phyloP scores from a whole-genome alignment of 2,888 invertebrate genomes.

The Dolichomitus sp. region DNA sequence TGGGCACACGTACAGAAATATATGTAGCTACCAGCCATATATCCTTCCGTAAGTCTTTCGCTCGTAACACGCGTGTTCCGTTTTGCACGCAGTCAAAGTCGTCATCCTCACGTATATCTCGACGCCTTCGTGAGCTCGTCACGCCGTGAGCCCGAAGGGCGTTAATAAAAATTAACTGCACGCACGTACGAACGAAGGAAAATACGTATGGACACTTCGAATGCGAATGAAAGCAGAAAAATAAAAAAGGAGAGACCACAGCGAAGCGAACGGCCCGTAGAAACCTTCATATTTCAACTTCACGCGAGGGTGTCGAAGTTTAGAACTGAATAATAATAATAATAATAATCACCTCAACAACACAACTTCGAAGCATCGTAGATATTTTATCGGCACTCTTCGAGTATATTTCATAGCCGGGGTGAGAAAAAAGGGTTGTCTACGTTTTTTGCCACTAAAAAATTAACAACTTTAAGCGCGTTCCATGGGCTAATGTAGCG shows the following conservation, averaged over 20 bases:
- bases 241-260: background rate
- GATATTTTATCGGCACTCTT: slow-evolving; percentile 21
- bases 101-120: background rate
- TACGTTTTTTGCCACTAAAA: slow-evolving; percentile 9
- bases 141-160: slow-evolving; percentile 4
- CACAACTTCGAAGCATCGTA: slow-evolving; percentile 15
- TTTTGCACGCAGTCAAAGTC: slow-evolving; percentile 30
- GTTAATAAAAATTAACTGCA: slow-evolving; percentile 56
- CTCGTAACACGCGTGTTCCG: slow-evolving; percentile 37
- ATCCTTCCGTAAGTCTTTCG: slow-evolving; percentile 15
- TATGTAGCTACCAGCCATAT: background rate
- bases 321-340: slow-evolving; percentile 54
- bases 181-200: background rate
- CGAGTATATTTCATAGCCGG: background rate
- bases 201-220: slow-evolving; percentile 4
- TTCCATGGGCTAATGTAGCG: slow-evolving; percentile 7
- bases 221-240: background rate
- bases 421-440: slow-evolving; percentile 15
- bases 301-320: slow-evolving; percentile 58
- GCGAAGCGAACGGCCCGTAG: background rate
- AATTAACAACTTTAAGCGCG: slow-evolving; percentile 26
- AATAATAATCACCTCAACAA: background rate
- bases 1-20: background rate
- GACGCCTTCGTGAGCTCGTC: slow-evolving; percentile 21
- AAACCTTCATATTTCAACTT: slow-evolving; percentile 58